These are phyloP conservation scores for Erebia epiphron DNA, from an alignment of 2,888 invertebrate genomes.

Conservation along the genomic window DNA sequence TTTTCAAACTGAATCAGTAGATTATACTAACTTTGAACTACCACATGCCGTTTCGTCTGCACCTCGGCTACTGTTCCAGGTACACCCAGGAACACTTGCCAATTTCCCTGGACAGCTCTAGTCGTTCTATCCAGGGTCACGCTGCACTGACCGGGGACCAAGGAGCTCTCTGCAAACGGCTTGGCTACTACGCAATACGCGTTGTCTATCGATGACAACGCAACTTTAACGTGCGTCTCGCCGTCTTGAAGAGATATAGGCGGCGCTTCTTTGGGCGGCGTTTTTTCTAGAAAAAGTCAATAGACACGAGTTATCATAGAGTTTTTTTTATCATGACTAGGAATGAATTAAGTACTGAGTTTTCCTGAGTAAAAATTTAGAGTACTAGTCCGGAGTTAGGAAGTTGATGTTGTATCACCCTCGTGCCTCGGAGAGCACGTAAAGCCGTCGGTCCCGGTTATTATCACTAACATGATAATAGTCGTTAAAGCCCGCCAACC, in stretches of 20 bases:
- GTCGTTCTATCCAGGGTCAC: slow-evolving; percentile 66
- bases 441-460: too few relatives aligned
- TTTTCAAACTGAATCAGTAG: background rate
- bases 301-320: background rate
- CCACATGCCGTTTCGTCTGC: slow-evolving; percentile 58
- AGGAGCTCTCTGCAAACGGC: slow-evolving; percentile 66
- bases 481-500: too few relatives aligned
- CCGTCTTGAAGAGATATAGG: slow-evolving; percentile 64
- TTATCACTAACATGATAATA: too few relatives aligned
- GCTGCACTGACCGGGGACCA: slow-evolving; percentile 69
- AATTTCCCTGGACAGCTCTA: slow-evolving; percentile 72
- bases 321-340: too few relatives aligned
- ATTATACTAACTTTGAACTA: slow-evolving; percentile 58
- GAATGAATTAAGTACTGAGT: too few relatives aligned
- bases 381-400: too few relatives aligned
- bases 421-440: too few relatives aligned
- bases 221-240: slow-evolving; percentile 49
- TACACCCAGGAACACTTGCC: slow-evolving; percentile 70
- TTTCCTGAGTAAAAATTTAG: too few relatives aligned
- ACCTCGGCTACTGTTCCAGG: slow-evolving; percentile 71
- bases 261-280: slow-evolving; percentile 45
- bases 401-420: too few relatives aligned
- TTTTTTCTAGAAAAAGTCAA: slow-evolving; percentile 26
- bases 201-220: slow-evolving; percentile 58
- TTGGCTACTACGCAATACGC: slow-evolving; percentile 68